phyloP scores from a whole-genome alignment of 2,797 vertebrate species.

The Smutsia temminckii region DNA sequence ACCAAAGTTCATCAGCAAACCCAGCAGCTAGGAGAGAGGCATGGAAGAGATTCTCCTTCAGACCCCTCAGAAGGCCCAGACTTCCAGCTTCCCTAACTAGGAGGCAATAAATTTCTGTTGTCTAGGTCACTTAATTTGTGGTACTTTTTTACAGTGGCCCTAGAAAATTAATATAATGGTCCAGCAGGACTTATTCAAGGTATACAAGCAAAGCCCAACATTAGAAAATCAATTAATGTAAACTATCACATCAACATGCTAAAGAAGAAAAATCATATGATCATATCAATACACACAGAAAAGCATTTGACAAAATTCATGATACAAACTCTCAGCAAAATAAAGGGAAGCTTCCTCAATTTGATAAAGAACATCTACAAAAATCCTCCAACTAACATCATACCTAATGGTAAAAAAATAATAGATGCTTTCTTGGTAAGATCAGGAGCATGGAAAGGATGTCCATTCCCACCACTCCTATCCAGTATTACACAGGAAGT shows the following conservation, averaged over 20 bases:
- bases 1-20: neutral
- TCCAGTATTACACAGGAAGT: neutral
- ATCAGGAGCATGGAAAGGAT: neutral
- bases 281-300: neutral
- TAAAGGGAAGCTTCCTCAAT: neutral
- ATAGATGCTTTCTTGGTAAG: neutral
- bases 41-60: neutral
- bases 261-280: neutral
- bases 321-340: neutral
- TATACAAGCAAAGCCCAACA: neutral
- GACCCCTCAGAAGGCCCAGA: neutral
- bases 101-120: neutral
- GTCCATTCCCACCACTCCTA: neutral
- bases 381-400: neutral
- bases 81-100: neutral
- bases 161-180: neutral
- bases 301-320: neutral
- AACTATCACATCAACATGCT: neutral
- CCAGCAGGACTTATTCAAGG: neutral
- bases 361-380: neutral
- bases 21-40: neutral
- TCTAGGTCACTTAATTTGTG: neutral
- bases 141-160: neutral
- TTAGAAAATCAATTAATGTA: neutral
- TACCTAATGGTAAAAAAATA: neutral